Evolutionary conservation across 2,113 vertebrate species (phyloP), one percentile per base, ranked within the genome.

Genomic region (Sterrhoptilus dennistouni): DNA sequence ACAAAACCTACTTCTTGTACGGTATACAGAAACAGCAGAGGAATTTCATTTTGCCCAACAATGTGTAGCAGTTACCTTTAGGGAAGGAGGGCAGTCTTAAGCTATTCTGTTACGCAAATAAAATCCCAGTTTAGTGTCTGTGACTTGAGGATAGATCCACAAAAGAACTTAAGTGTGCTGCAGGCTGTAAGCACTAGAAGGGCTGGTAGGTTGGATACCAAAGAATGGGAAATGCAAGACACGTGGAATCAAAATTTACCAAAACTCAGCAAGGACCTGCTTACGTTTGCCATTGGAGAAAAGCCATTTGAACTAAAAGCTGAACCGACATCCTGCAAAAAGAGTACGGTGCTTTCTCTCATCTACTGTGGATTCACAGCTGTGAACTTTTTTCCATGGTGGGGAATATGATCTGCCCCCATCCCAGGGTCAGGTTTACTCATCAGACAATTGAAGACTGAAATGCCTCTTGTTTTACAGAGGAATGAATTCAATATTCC

Each of bases 131-230:
- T 25, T 53, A 15, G 36, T 31, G 27, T 59, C 35, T 0, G 0
- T 77, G 87, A 88, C 59, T 24, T 54, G 60, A 91, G 91, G 42
- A 49, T 74, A 69, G 92, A 95, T 94, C 79, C 89, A 92, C 86
- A 90, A 83, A 95, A 95, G 72, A 33, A 52, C 12, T 47, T 19
- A 25, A 14, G 19, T 77, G 66, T 77, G 71, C 59, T 91, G 47
- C 40, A 71, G 52, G 82, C 35, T 61, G 28, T 63, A 47, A 65
- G 19, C 29, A 18, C 16, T 71, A 68, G 54, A 83, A 83, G n/a
- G 63, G n/a, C 40, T 65, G 52, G 11, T 5, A 24, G 49, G 14
- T 16, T 86, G 82, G 49, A 79, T 69, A 54, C 33, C 40, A 19
- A 72, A 49, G 35, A 72, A 49, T n/a, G 28, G 57, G 38, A 85